Conservation (phyloP, 1,140 invertebrate genomes). For the Trachymyrmex cornetzi region DNA sequence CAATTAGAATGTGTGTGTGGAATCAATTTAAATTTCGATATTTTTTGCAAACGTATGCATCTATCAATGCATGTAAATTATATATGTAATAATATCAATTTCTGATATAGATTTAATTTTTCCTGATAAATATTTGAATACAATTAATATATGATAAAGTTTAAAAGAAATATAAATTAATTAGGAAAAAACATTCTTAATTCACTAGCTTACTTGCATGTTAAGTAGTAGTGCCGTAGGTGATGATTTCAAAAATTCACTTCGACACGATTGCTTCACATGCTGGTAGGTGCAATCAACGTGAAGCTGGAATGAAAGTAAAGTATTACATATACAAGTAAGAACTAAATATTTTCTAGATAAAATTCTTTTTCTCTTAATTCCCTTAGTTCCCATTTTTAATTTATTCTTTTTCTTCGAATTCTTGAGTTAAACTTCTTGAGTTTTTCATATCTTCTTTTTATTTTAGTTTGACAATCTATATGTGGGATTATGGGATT, state of each 20-base stretch:
- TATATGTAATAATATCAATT: neutral
- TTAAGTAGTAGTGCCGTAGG: slow-evolving; percentile 86
- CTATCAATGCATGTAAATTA: neutral
- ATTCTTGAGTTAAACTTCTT: neutral
- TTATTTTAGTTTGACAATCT: slow-evolving; percentile 14
- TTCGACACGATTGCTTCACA: slow-evolving; percentile 83
- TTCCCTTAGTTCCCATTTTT: neutral
- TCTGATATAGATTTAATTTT: too few species aligned
- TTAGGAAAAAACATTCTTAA: neutral
- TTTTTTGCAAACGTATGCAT: neutral
- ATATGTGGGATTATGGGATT: slow-evolving; percentile 11
- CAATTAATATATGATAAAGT: neutral
- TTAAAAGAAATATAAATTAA: neutral
- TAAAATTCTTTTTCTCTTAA: neutral
- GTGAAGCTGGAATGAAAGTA: neutral
- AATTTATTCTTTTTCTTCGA: neutral
- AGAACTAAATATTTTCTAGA: neutral
- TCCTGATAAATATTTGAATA: neutral
- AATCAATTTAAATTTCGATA: neutral
- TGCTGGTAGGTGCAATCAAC: slow-evolving; percentile 20
- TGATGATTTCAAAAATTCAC: slow-evolving; percentile 82
- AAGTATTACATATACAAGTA: neutral
- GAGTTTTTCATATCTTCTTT: neutral
- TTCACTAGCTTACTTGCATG: slow-evolving; percentile 64
- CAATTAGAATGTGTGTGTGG: neutral